Conservation (phyloP, 2,113 vertebrate species). For the Phylloscopus trochiloides region DNA sequence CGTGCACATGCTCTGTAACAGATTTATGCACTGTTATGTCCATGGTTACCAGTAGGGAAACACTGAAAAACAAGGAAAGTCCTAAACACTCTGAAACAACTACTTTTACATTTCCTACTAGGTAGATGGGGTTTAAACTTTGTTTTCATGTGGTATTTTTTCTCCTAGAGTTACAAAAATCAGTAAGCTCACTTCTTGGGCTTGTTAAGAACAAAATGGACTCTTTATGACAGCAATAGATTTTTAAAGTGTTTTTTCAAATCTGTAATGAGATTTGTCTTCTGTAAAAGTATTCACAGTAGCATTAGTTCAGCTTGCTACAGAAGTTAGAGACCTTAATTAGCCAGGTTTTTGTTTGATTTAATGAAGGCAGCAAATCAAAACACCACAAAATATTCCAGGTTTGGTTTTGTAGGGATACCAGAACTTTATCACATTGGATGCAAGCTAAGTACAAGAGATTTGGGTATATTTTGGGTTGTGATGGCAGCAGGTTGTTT, state of each 20-base stretch:
- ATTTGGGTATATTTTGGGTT: neutral
- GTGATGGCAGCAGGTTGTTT: neutral
- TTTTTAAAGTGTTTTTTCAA: neutral
- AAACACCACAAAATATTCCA: neutral
- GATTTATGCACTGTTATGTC: neutral
- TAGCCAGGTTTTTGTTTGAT: neutral
- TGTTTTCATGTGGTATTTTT: neutral
- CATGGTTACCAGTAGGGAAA: neutral
- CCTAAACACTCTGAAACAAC: neutral
- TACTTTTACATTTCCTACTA: neutral
- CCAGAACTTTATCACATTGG: neutral
- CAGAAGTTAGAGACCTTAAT: neutral
- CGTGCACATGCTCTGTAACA: fast-evolving
- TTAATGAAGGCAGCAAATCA: neutral
- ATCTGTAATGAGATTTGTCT: neutral
- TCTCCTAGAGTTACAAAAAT: neutral
- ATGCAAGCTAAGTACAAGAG: neutral
- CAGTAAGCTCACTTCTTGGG: neutral
- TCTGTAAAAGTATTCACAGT: neutral
- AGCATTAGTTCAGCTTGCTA: neutral
- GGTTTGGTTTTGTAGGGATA: neutral
- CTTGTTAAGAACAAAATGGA: neutral
- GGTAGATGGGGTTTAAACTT: neutral
- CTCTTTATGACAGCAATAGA: neutral
- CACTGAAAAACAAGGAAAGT: neutral